Percentiles rank a stretch among this genome's conserved stretches.
Evolutionary conservation across 2,113 vertebrate genomes (phyloP).

Genomic region (Paradoxurus hermaphroditus): DNA sequence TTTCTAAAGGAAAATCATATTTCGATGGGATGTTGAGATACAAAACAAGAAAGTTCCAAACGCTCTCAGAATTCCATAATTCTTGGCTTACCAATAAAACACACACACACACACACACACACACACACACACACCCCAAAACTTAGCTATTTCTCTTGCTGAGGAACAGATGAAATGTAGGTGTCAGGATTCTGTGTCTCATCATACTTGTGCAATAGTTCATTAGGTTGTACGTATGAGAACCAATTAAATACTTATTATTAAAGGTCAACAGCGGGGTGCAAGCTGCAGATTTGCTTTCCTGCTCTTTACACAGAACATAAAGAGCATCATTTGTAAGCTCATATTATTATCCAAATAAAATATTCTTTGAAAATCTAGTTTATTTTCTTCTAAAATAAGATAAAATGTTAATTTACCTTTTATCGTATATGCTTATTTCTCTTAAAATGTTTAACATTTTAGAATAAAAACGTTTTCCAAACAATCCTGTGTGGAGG

Average conservation of each 20-base stretch:
- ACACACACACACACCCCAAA: background rate
- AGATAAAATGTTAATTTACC: background rate
- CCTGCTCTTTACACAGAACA: conserved; percentile 34
- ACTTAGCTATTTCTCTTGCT: background rate
- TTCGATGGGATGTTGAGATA: background rate
- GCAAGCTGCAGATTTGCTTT: background rate
- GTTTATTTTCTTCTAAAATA: background rate
- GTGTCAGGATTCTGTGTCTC: conserved; percentile 27
- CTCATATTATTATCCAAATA: background rate
- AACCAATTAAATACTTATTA: conserved; percentile 36
- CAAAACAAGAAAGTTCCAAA: background rate
- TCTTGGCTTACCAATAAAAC: background rate
- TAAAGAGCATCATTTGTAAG: background rate
- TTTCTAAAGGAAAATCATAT: background rate
- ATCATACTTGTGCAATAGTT: background rate
- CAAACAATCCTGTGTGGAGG: background rate
- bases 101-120: too few relatives aligned
- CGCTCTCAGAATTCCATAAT: background rate
- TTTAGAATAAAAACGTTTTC: background rate
- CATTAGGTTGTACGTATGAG: background rate
- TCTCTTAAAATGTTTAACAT: background rate
- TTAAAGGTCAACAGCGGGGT: conserved; percentile 40
- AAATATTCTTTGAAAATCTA: background rate
- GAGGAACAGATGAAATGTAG: conserved; percentile 63
- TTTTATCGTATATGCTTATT: background rate